phyloP scores from a whole-genome alignment of 2,888 invertebrate genomes.

The Andrena hattorfiana region DNA sequence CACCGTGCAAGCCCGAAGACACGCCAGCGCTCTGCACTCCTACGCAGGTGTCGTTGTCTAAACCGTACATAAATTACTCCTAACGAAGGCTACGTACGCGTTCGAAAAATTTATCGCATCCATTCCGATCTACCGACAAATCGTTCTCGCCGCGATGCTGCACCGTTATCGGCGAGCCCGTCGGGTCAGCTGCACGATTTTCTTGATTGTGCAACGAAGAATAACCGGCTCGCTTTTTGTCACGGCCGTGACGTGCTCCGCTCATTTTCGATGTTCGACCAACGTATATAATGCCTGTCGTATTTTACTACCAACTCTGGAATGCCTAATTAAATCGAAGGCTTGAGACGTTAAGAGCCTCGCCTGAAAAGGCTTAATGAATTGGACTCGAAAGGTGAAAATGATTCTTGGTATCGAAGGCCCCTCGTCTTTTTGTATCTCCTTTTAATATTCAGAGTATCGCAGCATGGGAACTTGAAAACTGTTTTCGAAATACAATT shows the following conservation, averaged over 20 bases:
- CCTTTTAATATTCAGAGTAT: not conserved
- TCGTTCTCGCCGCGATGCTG: slow-evolving; percentile 59
- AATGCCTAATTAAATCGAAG: slow-evolving; percentile 30
- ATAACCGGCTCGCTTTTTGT: slow-evolving; percentile 37
- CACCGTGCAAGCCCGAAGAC: slow-evolving; percentile 17
- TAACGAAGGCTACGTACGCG: slow-evolving; percentile 54
- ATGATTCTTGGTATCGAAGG: not conserved
- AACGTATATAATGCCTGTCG: slow-evolving; percentile 19
- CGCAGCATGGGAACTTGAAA: not conserved
- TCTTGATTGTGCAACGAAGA: slow-evolving; percentile 33
- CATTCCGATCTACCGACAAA: slow-evolving; percentile 66
- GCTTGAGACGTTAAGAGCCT: slow-evolving; percentile 7
- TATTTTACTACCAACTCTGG: slow-evolving; percentile 10
- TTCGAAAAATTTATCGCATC: slow-evolving; percentile 65
- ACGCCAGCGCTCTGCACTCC: slow-evolving; percentile 34
- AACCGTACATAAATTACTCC: slow-evolving; percentile 65
- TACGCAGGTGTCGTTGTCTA: slow-evolving; percentile 57
- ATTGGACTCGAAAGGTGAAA: slow-evolving; percentile 6
- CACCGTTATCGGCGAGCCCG: slow-evolving; percentile 60
- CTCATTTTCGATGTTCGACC: slow-evolving; percentile 25
- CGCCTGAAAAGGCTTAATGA: not conserved
- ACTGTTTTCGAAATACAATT: not conserved
- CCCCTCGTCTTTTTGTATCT: not conserved
- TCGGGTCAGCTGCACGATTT: slow-evolving; percentile 45
- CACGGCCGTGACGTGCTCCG: not conserved